Base-by-base conservation (phyloP, 2,113 vertebrate species). In the Thermophis baileyi region DNA sequence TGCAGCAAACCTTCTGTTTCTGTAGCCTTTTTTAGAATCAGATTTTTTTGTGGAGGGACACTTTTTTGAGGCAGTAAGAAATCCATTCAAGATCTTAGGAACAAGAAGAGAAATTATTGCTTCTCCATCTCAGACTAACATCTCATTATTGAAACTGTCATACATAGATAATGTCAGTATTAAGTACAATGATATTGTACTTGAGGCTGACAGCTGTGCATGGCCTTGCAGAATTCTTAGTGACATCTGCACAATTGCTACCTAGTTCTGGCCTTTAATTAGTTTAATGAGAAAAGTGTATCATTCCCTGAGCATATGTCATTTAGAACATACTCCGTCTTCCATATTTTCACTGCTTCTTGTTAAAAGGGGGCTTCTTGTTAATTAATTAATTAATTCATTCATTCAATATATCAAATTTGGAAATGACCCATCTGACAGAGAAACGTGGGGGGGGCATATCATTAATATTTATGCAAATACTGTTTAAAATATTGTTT, bases 221-320 rank as follows among this genome's bases (percentile, higher is more conserved):
- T 89, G 46, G 93, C 93, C 40, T 25, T 60, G 89, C 47, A 44
- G 85, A 40, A 0, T 91, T 95, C 6, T 88, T 27, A 0, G 57
- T 91, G 95, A 93, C 94, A 95, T 88, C 96, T 94, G 94, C 94
- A 92, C 40, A 60, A 46, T 25, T 63, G 60, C 94, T 90, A 9
- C 11, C 91, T 95, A 93, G 81, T 90, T 54, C 92, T 89, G 1
- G 16, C 81, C 92, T 90, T 95, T 89, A 92, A 22, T 93, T 97
- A 95, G 89, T 40, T 90, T 95, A 54, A 95, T 50, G 90, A 92
- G 92, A 69, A 93, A 94, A 44, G 54, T 87, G 49, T 85, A 69
- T 85, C 90, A 91, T 89, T 96, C 93, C 94, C 95, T 93, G 57
- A 24, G 49, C 87, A 94, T 89, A 95, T 86, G 93, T 87, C 12